Conservation (phyloP, 1,140 invertebrate species). For the Hormaphis cornu region DNA sequence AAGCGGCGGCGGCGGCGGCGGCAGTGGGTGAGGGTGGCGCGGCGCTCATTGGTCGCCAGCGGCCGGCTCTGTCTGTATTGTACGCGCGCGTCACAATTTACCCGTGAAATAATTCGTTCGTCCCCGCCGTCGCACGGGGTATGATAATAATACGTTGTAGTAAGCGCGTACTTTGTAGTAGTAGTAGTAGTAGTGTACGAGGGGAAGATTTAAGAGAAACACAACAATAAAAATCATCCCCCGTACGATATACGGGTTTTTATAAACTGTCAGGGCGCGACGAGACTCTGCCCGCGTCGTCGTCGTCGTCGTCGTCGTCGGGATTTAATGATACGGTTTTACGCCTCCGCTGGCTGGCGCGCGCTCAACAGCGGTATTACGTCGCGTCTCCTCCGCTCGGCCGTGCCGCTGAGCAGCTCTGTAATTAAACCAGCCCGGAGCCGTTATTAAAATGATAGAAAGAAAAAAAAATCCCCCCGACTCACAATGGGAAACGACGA, state of each 20-base stretch:
- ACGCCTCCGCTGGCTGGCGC: slow-evolving; percentile 5
- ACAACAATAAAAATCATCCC: slow-evolving; percentile 21
- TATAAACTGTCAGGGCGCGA: slow-evolving; percentile 9
- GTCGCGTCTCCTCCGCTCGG: too few relatives aligned
- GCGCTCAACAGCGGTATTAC: too few relatives aligned
- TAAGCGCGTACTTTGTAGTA: too few relatives aligned
- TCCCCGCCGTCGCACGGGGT: neutral
- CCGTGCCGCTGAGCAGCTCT: neutral
- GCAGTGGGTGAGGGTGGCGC: slow-evolving; percentile 42
- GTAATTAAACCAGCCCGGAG: too few relatives aligned
- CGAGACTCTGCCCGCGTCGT: neutral
- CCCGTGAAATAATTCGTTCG: slow-evolving; percentile 13
- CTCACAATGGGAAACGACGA: too few relatives aligned
- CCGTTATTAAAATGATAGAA: too few relatives aligned
- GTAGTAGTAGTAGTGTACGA: neutral
- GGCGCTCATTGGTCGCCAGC: slow-evolving; percentile 50
- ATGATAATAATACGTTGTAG: too few relatives aligned
- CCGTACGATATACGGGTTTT: neutral
- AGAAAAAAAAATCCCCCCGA: too few relatives aligned
- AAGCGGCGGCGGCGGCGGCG: slow-evolving; percentile 43
- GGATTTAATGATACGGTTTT: slow-evolving; percentile 21
- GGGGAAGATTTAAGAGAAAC: neutral
- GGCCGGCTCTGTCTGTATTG: too few relatives aligned
- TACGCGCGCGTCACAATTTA: too few relatives aligned
- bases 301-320: too few relatives aligned